These are phyloP conservation scores for Microcebus murinus DNA, from an alignment of 2,113 vertebrate genomes.

Conservation along the genomic window DNA sequence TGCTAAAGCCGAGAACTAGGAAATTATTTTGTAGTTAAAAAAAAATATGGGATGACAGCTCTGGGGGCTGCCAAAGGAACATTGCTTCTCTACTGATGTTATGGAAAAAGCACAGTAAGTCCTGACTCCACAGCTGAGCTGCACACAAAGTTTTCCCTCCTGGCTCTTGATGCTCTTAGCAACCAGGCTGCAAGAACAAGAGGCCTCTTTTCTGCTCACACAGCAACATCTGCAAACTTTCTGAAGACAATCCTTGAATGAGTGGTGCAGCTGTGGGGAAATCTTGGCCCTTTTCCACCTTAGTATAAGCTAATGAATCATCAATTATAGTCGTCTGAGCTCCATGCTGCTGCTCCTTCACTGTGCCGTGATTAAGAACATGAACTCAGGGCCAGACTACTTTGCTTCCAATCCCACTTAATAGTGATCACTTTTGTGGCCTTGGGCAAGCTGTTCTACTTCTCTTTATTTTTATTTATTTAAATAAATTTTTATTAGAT, in stretches of 20 bases:
- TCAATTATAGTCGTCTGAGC: background rate
- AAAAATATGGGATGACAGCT: background rate
- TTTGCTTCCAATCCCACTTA: background rate
- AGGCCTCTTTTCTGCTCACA: background rate
- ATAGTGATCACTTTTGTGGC: background rate
- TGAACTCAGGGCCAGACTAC: background rate
- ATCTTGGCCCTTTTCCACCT: background rate
- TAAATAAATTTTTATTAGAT: too few relatives aligned
- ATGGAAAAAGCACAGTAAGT: background rate
- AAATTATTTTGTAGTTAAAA: constrained; percentile 6
- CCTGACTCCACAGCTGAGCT: background rate
- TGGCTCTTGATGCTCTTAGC: background rate
- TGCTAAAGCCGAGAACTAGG: background rate
- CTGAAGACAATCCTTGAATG: background rate
- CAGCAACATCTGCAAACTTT: background rate
- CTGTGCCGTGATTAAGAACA: background rate
- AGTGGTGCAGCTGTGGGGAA: background rate
- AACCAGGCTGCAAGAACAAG: background rate
- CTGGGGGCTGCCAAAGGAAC: background rate
- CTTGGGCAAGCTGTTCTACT: background rate
- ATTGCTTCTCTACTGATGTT: background rate
- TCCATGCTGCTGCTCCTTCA: background rate
- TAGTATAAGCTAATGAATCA: background rate
- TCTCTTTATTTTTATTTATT: background rate
- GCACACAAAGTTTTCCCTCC: background rate